Base-by-base conservation (phyloP, 2,113 vertebrate genomes). In the Silurus meridionalis region DNA sequence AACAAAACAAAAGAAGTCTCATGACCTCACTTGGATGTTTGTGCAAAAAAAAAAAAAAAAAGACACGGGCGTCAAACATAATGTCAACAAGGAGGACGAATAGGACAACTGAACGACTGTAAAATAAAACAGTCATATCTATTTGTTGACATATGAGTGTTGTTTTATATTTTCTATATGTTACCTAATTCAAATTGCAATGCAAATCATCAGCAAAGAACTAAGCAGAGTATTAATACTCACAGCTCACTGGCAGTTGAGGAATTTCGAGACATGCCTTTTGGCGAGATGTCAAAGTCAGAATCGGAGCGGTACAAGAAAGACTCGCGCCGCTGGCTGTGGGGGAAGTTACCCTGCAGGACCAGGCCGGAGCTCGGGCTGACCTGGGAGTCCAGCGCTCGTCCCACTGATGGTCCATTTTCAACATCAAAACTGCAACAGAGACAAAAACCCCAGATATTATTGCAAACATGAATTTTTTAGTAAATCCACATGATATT, bases 281-380 rank as follows among this genome's bases (percentile, higher is more conserved):
- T 98, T 4, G 97, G 96, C 0, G 97, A 98, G 69, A 98, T 94
- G 90, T 99, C 97, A 0, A 96, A 97, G 94, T 98, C 97, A 0
- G 97, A 98, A 93, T 99, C 97, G 0, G 97, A 98, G 84, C 97
- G 97, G 94, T 99, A 99, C 1, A 99, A 96, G 94, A 99, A 99
- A 85, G 97, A 98, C 92, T 98, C 97, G 0, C 97, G 94, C 55
- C 97, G 95, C 91, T 98, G 97, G 89, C 96, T 95, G 61, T 98
- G 97, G 0, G 94, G 92, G 86, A 93, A 94, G 89, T 94, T 93
- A 23, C 95, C 94, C 82, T 97, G 97, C n/a, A 96, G 92, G 1
- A 96, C 95, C 89, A 96, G 94, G 75, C 97, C 96, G 0, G 96
- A 95, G 0, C 96, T 92, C 0, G 96, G 94, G 84, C 96, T 96